Conservation (phyloP, 2,888 invertebrate species). For the Drosophila borborema region DNA sequence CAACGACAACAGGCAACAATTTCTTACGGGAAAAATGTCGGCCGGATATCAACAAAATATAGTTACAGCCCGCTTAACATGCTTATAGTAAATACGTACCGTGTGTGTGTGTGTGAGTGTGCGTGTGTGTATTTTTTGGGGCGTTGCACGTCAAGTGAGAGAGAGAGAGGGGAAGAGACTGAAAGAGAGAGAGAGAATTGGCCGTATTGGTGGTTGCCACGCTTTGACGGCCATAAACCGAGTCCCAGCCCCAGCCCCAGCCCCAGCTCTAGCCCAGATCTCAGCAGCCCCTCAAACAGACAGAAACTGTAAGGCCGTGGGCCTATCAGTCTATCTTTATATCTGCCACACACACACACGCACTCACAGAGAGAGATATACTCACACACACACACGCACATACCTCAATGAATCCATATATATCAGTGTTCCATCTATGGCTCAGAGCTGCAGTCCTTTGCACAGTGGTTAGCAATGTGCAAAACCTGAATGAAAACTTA, state of each 20-base stretch:
- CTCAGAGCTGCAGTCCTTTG: slow-evolving; percentile 27
- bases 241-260: slow-evolving; percentile 13
- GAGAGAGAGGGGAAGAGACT: slow-evolving; percentile 29
- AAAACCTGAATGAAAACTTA: background rate
- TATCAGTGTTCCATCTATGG: slow-evolving; percentile 45
- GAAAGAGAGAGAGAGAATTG: slow-evolving; percentile 50
- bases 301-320: slow-evolving; percentile 49
- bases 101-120: background rate
- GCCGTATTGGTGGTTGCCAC: slow-evolving; percentile 64
- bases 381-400: slow-evolving; percentile 30
- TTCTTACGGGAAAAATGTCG: slow-evolving; percentile 48
- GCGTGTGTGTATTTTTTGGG: slow-evolving; percentile 30
- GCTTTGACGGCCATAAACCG: slow-evolving; percentile 54
- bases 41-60: slow-evolving; percentile 67
- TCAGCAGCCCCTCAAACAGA: slow-evolving; percentile 25
- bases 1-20: slow-evolving; percentile 22
- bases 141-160: slow-evolving; percentile 61
- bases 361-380: slow-evolving; percentile 9
- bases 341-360: slow-evolving; percentile 48
- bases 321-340: slow-evolving; percentile 61
- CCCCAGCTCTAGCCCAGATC: slow-evolving; percentile 9
- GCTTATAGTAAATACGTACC: slow-evolving; percentile 22
- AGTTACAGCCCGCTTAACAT: slow-evolving; percentile 39
- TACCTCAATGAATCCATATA: slow-evolving; percentile 30
- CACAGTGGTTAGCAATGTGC: slow-evolving; percentile 20